Evolutionary conservation across 2,113 vertebrate genomes (phyloP).

Genomic region (Trichomycterus rosablanca): DNA sequence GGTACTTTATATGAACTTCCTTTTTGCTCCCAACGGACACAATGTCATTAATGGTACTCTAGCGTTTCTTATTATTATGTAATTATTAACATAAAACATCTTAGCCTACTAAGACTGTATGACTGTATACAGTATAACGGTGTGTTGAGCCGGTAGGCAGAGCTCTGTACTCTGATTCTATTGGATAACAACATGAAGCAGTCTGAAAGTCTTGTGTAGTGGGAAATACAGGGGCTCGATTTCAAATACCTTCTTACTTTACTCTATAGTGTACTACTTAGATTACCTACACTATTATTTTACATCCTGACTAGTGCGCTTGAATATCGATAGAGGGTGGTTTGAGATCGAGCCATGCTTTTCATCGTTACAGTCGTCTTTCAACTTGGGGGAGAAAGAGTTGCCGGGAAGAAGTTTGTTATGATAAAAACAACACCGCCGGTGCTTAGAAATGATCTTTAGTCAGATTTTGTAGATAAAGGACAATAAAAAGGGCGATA

Average conservation of each 20-base stretch:
- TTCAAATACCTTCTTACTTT: background rate
- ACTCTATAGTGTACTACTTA: background rate
- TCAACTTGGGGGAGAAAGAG: background rate
- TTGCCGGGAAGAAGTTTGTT: background rate
- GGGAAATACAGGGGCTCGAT: background rate
- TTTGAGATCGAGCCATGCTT: background rate
- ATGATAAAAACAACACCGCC: background rate
- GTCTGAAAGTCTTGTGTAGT: conserved; percentile 1
- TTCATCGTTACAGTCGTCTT: background rate
- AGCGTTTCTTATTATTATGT: no score
- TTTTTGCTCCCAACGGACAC: no score
- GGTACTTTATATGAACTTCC: no score
- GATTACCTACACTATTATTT: background rate
- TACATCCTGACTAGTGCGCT: background rate
- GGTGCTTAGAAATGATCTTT: background rate
- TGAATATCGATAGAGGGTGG: background rate
- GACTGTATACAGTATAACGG: no score
- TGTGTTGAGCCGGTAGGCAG: background rate
- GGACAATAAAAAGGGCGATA: background rate
- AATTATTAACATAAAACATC: no score
- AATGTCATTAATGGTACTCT: no score
- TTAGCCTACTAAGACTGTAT: no score
- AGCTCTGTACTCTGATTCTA: conserved; percentile 3
- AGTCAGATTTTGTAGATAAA: background rate
- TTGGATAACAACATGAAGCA: conserved; percentile 3